Conservation (phyloP, 2,888 invertebrate genomes). For the Amphimallon solstitiale region DNA sequence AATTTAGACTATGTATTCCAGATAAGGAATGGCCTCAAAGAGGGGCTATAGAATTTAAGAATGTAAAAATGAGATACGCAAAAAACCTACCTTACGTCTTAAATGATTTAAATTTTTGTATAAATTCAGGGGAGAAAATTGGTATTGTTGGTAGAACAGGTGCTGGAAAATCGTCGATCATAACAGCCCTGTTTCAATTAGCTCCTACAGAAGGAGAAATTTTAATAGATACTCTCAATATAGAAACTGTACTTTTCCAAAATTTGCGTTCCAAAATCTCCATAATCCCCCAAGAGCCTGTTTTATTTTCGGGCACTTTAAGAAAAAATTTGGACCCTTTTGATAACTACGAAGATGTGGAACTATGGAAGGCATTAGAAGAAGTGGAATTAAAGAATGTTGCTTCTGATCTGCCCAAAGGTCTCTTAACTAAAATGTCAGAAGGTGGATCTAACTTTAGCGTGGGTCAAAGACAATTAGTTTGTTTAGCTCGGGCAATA, state of each 20-base stretch:
- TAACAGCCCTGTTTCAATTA: conserved; percentile 82
- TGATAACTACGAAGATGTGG: conserved; percentile 78
- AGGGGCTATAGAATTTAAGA: conserved; percentile 74
- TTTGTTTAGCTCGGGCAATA: conserved; percentile 76
- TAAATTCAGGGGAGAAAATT: conserved; percentile 75
- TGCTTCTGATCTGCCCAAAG: conserved; percentile 70
- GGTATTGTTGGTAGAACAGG: conserved; percentile 86
- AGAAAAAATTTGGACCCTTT: conserved; percentile 92
- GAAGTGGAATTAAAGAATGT: conserved; percentile 82
- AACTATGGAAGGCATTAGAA: conserved; percentile 86
- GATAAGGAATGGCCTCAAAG: conserved; percentile 72
- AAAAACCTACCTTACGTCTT: conserved; percentile 77
- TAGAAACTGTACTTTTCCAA: conserved; percentile 74
- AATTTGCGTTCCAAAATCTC: conserved; percentile 80
- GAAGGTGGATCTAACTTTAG: conserved; percentile 71
- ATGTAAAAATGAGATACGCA: conserved; percentile 77
- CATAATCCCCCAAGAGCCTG: conserved; percentile 89
- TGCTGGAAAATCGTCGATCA: conserved; percentile 82
- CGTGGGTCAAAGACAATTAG: conserved; percentile 71
- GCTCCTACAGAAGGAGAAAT: conserved; percentile 81
- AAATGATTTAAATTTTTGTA: conserved; percentile 72
- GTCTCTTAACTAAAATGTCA: conserved; percentile 58
- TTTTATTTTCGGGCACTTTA: conserved; percentile 86
- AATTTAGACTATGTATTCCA: conserved; percentile 40
- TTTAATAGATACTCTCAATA: conserved; percentile 81